phyloP scores from a whole-genome alignment of 2,888 invertebrate species.

The Tenthredo notha region DNA sequence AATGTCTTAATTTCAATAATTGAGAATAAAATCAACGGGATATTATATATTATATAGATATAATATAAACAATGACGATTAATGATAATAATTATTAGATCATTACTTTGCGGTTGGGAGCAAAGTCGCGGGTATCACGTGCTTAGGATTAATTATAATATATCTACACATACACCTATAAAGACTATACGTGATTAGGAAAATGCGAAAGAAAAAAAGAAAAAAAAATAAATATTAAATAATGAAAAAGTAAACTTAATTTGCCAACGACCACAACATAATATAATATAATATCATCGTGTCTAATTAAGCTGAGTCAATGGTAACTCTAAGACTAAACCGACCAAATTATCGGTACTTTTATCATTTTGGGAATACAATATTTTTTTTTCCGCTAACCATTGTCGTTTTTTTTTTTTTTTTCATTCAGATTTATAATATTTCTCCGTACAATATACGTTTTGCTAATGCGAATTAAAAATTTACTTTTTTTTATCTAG shows the following conservation, averaged over 20 bases:
- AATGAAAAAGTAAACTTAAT: conserved; percentile 54
- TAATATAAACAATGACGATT: background rate
- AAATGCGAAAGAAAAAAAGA: background rate
- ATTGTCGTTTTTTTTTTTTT: conserved; percentile 2
- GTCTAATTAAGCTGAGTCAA: conserved; percentile 59
- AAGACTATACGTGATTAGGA: conserved; percentile 10
- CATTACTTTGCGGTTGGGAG: background rate
- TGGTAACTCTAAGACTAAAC: conserved; percentile 53
- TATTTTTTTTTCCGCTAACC: background rate
- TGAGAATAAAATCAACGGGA: background rate
- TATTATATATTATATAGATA: background rate
- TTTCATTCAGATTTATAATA: conserved; percentile 50
- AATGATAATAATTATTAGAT: conserved; percentile 26
- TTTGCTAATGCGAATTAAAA: background rate
- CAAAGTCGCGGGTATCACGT: conserved; percentile 1
- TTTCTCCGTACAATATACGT: conserved; percentile 43
- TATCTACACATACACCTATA: background rate
- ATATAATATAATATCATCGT: conserved; percentile 51
- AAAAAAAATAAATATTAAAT: conserved; percentile 49
- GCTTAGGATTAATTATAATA: conserved; percentile 14
- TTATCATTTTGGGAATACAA: background rate
- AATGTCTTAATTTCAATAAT: background rate
- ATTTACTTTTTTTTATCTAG: background rate
- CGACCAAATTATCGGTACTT: conserved; percentile 11
- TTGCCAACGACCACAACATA: conserved; percentile 56